Conservation (phyloP, 37 sponge, comb jelly and placozoan genomes). For the Spongilla lacustris region DNA sequence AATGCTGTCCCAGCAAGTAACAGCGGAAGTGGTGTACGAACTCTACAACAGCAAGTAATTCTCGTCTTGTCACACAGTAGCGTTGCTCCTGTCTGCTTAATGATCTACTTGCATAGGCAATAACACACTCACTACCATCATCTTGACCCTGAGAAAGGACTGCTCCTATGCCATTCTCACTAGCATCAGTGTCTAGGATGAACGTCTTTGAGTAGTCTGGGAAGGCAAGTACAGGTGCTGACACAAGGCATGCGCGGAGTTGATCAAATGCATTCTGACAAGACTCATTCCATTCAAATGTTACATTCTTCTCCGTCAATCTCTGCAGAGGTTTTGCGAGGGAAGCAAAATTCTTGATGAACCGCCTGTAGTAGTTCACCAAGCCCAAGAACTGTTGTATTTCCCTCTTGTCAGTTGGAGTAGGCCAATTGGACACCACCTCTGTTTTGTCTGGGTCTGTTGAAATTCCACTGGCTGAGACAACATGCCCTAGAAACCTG, state of each 20-base stretch:
- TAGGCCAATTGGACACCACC: conserved; percentile 25
- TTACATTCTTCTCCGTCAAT: conserved; percentile 20
- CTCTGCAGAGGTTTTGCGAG: conserved; percentile 41
- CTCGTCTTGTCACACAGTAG: conserved; percentile 35
- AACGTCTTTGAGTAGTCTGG: conserved; percentile 26
- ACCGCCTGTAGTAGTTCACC: conserved; percentile 46
- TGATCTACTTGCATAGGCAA: conserved; percentile 11
- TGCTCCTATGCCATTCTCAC: conserved; percentile 46
- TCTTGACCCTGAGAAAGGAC: conserved; percentile 39
- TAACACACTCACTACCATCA: conserved; percentile 33
- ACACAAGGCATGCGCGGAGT: conserved; percentile 14
- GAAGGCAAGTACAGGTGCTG: conserved; percentile 33
- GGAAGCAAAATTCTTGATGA: conserved; percentile 25
- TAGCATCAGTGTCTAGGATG: conserved; percentile 55
- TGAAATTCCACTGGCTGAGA: conserved; percentile 39
- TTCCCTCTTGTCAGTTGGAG: conserved; percentile 28
- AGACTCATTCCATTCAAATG: conserved; percentile 25
- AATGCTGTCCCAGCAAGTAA: conserved; percentile 15
- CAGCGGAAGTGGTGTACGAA: conserved; percentile 20
- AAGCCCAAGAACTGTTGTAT: conserved; percentile 34
- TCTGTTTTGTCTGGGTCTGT: conserved; percentile 22
- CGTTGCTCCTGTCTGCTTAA: not conserved
- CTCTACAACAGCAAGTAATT: conserved; percentile 16
- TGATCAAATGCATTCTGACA: conserved; percentile 38
- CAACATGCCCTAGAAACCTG: conserved; percentile 40